Evolutionary conservation across 1,140 invertebrate species (phyloP).

Genomic region (Aphis craccivora): DNA sequence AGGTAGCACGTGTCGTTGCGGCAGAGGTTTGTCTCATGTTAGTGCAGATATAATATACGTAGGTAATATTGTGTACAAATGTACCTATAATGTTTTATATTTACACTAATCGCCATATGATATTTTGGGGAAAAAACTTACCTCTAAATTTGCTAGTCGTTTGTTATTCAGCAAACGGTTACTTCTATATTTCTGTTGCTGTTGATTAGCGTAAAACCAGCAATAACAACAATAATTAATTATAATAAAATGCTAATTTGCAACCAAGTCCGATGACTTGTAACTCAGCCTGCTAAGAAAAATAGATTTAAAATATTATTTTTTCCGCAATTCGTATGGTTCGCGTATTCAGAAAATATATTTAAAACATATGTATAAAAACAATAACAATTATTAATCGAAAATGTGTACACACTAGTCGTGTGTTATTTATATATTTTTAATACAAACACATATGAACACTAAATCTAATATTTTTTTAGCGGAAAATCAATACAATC

Average conservation of each 20-base stretch:
- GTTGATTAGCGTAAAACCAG: not conserved
- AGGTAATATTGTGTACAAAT: not conserved
- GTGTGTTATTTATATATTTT: not conserved
- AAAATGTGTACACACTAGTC: not conserved
- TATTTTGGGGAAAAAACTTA: not conserved
- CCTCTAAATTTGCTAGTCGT: not conserved
- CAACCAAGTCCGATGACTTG: not conserved
- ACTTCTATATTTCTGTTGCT: not conserved
- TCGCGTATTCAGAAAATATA: not conserved
- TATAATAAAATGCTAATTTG: not conserved
- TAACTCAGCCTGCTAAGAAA: not conserved
- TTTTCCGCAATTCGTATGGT: not conserved
- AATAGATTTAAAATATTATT: conserved; percentile 11
- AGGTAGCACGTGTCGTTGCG: not conserved
- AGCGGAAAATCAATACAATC: not conserved
- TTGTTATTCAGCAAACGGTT: not conserved
- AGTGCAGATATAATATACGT: not conserved
- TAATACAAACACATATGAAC: not conserved
- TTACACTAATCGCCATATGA: not conserved
- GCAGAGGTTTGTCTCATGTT: not conserved
- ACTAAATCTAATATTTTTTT: not conserved
- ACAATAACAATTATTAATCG: not conserved
- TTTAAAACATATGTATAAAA: not conserved
- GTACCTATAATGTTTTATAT: not conserved
- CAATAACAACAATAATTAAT: not conserved